These are phyloP conservation scores for Phaonia tiefii DNA, from an alignment of 2,888 invertebrate genomes.

Conservation along the genomic window DNA sequence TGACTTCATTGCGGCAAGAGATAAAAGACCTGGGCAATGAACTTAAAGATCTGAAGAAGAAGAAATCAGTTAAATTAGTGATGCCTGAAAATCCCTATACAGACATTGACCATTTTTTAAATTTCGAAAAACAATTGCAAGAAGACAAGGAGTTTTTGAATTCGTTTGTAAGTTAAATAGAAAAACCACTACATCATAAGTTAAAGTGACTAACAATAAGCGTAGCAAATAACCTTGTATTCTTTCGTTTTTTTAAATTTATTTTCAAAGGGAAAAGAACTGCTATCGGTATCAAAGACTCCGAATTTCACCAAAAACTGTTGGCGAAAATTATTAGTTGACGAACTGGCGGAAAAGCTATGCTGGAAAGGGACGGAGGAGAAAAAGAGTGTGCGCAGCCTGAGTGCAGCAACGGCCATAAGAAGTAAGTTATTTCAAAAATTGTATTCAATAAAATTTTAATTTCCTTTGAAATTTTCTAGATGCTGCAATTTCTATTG, in stretches of 20 bases:
- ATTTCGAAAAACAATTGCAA: neutral
- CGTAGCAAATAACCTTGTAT: neutral
- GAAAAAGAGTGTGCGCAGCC: too few species aligned
- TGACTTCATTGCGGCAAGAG: conserved; percentile 33
- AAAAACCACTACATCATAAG: neutral
- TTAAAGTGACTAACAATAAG: too few species aligned
- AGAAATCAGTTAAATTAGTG: neutral
- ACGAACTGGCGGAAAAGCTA: neutral
- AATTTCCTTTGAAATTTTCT: neutral
- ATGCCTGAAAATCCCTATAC: too few species aligned
- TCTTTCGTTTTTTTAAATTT: neutral
- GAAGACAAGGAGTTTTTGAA: neutral
- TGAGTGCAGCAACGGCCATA: too few species aligned
- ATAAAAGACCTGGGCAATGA: conserved; percentile 38
- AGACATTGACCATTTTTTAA: too few species aligned
- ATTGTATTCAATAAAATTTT: too few species aligned
- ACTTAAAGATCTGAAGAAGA: neutral
- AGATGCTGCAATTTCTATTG: conserved; percentile 7
- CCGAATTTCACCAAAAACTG: neutral
- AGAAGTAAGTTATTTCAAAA: too few species aligned
- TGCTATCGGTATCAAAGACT: neutral
- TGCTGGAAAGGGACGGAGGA: conserved; percentile 1
- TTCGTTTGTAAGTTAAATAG: neutral
- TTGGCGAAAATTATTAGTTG: conserved; percentile 1
- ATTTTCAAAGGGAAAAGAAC: neutral